A percentile compares a stretch with the other conserved stretches of the same genome.
phyloP scores from a whole-genome alignment of 2,888 invertebrate species.

The Thera obeliscata region DNA sequence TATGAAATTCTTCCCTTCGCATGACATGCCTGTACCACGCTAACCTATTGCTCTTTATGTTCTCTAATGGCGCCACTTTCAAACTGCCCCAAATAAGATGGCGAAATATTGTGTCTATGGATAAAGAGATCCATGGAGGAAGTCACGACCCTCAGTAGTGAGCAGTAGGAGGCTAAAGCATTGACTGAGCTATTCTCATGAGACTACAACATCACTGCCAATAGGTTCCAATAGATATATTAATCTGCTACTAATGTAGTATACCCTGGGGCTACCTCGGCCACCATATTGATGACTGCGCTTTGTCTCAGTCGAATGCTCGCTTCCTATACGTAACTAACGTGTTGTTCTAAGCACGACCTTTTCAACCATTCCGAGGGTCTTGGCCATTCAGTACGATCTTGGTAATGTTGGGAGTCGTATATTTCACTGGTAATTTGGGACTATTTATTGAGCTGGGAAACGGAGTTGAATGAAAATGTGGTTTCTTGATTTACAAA shows the following conservation, averaged over 20 bases:
- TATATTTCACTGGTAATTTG: constrained; percentile 40
- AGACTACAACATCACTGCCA: constrained; percentile 45
- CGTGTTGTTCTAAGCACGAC: constrained; percentile 62
- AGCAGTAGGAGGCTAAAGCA: not conserved
- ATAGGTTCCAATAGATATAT: constrained; percentile 64
- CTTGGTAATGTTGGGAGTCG: constrained; percentile 54
- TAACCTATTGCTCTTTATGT: no score
- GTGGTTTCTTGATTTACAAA: constrained; percentile 19
- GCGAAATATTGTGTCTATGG: no score
- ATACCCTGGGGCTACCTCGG: constrained; percentile 50
- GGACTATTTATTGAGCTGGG: constrained; percentile 28
- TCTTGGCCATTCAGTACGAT: constrained; percentile 60
- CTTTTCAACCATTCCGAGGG: constrained; percentile 54
- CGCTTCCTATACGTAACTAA: constrained; percentile 66
- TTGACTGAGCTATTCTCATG: constrained; percentile 4
- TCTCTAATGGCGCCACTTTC: no score
- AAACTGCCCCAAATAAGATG: no score
- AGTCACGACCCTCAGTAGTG: no score
- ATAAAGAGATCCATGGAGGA: no score
- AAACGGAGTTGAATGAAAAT: constrained; percentile 22
- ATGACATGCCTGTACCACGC: no score
- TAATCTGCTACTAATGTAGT: constrained; percentile 79
- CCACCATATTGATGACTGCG: constrained; percentile 70
- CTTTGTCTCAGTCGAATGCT: constrained; percentile 73
- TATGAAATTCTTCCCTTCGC: no score